Evolutionary conservation across 2,797 vertebrate genomes (phyloP).

Genomic region (Esox lucius): DNA sequence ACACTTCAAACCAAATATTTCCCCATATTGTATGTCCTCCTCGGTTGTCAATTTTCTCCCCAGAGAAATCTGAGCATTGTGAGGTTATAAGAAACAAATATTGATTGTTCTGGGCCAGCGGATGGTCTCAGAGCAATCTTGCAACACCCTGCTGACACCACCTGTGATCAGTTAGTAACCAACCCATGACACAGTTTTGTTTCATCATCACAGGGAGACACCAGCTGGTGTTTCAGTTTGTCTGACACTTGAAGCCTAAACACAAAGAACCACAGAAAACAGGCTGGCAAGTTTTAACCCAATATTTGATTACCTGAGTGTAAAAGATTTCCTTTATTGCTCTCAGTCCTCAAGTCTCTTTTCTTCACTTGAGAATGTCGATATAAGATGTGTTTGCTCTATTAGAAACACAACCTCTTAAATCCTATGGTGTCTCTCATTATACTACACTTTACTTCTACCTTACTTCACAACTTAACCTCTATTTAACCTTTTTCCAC

Average conservation of each 20-base stretch:
- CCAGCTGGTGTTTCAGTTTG: background rate
- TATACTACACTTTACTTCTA: background rate
- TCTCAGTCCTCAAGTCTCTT: background rate
- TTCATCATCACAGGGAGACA: conserved; percentile 1
- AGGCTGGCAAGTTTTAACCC: background rate
- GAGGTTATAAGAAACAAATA: background rate
- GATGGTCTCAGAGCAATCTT: background rate
- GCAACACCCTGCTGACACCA: background rate
- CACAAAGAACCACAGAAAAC: background rate
- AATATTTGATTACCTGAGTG: background rate
- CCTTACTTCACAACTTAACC: background rate
- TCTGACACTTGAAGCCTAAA: background rate
- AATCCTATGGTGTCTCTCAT: background rate
- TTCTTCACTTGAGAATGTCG: background rate
- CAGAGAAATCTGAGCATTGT: background rate
- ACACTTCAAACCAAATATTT: background rate
- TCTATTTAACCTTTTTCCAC: background rate
- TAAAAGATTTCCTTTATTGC: background rate
- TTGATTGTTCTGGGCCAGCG: conserved; percentile 5
- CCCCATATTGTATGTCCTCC: background rate
- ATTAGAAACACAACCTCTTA: background rate
- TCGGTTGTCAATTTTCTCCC: background rate
- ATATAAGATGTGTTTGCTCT: background rate
- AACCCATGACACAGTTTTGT: background rate
- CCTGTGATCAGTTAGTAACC: conserved; percentile 7